A percentile compares a stretch with the other conserved stretches of the same genome.
Conservation (phyloP, 2,113 vertebrate genomes). For the Andinoacara biseriatus region DNA sequence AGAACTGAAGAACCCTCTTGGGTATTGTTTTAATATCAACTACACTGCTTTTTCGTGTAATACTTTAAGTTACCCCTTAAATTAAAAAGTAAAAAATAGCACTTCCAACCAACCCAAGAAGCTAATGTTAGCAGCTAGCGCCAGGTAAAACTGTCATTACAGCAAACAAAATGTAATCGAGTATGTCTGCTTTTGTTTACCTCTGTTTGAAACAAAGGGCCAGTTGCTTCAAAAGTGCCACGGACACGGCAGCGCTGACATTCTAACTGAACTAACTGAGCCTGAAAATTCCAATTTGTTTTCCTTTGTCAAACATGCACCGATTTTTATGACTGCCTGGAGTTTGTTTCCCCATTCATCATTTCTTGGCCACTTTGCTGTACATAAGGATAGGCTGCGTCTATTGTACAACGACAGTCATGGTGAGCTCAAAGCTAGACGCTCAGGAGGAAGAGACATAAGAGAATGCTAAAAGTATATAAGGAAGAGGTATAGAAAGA, state of each 20-base stretch:
- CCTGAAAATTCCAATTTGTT: conserved; percentile 22
- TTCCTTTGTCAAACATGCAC: background rate
- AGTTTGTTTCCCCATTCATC: background rate
- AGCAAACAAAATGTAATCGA: background rate
- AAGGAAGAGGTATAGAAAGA: conserved; percentile 30
- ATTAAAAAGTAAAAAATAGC: background rate
- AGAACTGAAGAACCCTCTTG: no score
- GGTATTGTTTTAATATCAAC: background rate
- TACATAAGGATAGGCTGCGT: background rate
- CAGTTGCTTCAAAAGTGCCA: conserved; percentile 1
- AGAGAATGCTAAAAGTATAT: conserved; percentile 43
- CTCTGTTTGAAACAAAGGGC: background rate
- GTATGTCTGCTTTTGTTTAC: background rate
- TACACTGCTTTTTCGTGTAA: background rate
- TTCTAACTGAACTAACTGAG: background rate
- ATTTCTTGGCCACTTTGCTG: conserved; percentile 8
- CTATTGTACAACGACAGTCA: background rate
- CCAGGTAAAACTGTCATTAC: background rate
- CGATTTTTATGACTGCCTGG: background rate
- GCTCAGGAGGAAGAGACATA: background rate
- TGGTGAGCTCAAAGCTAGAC: background rate
- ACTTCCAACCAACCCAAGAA: background rate
- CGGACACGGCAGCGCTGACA: background rate
- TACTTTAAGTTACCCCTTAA: background rate
- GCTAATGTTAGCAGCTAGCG: background rate